Conservation (phyloP, 2,797 vertebrate genomes). For the Acropternis orthonyx region DNA sequence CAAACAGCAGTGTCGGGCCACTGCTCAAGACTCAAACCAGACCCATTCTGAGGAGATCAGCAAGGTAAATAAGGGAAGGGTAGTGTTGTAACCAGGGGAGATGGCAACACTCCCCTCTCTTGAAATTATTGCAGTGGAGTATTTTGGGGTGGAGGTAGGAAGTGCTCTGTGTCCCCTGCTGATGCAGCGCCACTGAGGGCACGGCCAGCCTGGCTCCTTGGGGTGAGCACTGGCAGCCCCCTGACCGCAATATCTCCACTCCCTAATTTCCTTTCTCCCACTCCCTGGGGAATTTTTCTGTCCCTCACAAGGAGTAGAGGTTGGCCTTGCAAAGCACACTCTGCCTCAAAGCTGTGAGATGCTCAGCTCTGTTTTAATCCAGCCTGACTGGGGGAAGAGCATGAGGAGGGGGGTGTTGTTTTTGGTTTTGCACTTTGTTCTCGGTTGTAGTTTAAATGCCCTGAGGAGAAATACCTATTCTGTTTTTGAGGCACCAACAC, state of each 20-base stretch:
- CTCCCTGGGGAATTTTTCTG: neutral
- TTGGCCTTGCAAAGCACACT: neutral
- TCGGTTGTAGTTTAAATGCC: neutral
- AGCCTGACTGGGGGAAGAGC: neutral
- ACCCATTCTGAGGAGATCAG: neutral
- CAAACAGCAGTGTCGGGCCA: too few relatives aligned
- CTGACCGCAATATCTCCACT: neutral
- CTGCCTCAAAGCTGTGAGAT: neutral
- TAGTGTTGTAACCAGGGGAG: too few relatives aligned
- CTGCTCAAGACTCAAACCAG: neutral
- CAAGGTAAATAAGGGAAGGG: too few relatives aligned
- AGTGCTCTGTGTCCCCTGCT: neutral
- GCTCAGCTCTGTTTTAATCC: neutral
- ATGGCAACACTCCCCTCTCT: neutral
- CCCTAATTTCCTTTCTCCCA: neutral
- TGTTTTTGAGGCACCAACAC: neutral
- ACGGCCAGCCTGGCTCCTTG: neutral
- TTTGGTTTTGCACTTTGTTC: neutral
- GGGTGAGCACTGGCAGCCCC: neutral
- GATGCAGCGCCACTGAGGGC: neutral
- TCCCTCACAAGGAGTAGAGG: neutral
- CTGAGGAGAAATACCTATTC: neutral
- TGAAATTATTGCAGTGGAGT: fast-evolving
- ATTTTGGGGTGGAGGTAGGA: fast-evolving
- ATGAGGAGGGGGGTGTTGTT: neutral